Percentiles rank a stretch among this genome's conserved stretches.
Evolutionary conservation across 2,113 vertebrate species (phyloP).

Genomic region (Prionailurus bengalensis): DNA sequence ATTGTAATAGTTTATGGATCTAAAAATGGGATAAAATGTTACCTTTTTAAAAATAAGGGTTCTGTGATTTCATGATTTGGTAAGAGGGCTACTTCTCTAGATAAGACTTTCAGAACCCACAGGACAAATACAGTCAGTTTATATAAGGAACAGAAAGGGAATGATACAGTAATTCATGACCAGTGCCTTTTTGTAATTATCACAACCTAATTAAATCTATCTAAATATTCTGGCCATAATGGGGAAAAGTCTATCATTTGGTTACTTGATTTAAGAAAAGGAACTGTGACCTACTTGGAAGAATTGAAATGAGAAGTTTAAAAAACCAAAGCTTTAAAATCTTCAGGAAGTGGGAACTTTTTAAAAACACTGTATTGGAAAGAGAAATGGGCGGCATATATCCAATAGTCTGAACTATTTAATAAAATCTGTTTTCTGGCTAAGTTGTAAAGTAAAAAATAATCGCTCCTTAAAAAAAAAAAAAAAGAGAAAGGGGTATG

Average conservation of each 20-base stretch:
- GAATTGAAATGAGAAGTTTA: neutral
- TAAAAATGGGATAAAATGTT: neutral
- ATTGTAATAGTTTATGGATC: neutral
- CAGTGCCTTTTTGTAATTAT: neutral
- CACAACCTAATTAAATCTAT: neutral
- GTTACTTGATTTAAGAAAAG: constrained; percentile 50
- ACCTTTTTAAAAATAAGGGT: neutral
- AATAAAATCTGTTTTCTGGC: neutral
- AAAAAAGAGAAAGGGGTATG: neutral
- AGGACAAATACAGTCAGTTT: neutral
- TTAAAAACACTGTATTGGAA: constrained; percentile 42
- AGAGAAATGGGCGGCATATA: neutral
- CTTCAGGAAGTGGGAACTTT: neutral
- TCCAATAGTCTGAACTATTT: neutral
- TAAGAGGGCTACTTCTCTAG: neutral
- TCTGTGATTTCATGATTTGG: neutral
- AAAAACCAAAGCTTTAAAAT: neutral
- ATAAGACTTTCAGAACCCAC: neutral
- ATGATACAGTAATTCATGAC: neutral
- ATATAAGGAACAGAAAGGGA: neutral
- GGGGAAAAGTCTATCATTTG: neutral
- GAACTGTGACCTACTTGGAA: neutral
- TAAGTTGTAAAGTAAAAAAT: neutral
- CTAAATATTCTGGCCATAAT: neutral
- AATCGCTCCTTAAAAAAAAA: neutral